Conservation (phyloP, 2,888 invertebrate species). For the Brassicogethes aeneus region DNA sequence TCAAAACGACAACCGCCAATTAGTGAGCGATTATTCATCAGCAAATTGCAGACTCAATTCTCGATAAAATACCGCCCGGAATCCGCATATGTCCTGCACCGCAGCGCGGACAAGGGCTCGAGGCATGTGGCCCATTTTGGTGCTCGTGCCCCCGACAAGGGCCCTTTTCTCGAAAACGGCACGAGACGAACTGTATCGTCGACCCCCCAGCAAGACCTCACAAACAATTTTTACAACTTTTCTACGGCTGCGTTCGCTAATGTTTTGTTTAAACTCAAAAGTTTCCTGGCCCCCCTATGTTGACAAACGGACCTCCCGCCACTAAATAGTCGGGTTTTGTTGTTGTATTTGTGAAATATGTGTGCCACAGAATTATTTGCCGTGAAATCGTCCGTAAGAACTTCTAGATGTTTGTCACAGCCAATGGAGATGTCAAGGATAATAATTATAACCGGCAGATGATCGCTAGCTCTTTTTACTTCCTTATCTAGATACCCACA, state of each 20-base stretch:
- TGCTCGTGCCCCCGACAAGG: constrained; percentile 23
- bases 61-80: constrained; percentile 4
- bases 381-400: constrained; percentile 26
- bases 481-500: no score
- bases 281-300: constrained; percentile 21
- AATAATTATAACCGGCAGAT: no score
- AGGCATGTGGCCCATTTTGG: constrained; percentile 26
- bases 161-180: constrained; percentile 7
- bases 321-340: constrained; percentile 14
- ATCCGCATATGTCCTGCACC: constrained; percentile 21
- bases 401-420: constrained; percentile 13
- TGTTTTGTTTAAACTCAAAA: constrained; percentile 31
- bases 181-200: constrained; percentile 8
- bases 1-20: constrained; percentile 12
- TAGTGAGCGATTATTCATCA: constrained; percentile 8
- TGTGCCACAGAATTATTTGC: constrained; percentile 26
- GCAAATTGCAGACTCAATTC: constrained; percentile 18
- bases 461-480: no score
- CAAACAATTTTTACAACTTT: constrained; percentile 24
- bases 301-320: constrained; percentile 27
- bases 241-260: constrained; percentile 18
- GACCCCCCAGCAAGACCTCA: constrained; percentile 28
- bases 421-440: constrained; percentile 20
- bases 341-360: constrained; percentile 23
- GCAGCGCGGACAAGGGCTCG: constrained; percentile 19